Conservation (phyloP, 1,140 invertebrate species). For the Adoxophyes honmai region DNA sequence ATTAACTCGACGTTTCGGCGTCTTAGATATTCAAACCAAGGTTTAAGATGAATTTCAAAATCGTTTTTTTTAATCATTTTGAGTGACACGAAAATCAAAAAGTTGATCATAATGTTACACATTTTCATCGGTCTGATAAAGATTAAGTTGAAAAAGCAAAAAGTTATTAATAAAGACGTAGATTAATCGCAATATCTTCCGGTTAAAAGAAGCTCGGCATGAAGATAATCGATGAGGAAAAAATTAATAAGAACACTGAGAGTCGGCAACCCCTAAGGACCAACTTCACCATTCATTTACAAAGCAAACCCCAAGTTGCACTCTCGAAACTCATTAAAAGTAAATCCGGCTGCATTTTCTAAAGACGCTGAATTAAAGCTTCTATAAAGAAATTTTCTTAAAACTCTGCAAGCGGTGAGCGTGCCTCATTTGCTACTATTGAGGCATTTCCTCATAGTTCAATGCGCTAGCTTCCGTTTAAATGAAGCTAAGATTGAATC, state of each 20-base stretch:
- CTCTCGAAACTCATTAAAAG: conserved; percentile 73
- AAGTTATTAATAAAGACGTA: not conserved
- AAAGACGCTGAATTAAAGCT: conserved; percentile 70
- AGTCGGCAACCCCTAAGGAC: conserved; percentile 34
- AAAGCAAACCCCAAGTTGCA: conserved; percentile 68
- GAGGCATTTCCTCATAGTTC: conserved; percentile 55
- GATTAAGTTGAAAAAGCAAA: too few relatives aligned
- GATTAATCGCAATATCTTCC: not conserved
- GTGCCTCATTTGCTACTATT: conserved; percentile 72
- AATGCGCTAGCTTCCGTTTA: conserved; percentile 48
- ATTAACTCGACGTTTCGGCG: too few relatives aligned
- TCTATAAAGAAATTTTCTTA: conserved; percentile 71
- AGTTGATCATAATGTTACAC: too few relatives aligned
- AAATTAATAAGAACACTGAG: conserved; percentile 1
- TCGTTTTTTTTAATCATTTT: too few relatives aligned
- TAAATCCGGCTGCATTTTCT: conserved; percentile 71
- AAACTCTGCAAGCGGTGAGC: conserved; percentile 54
- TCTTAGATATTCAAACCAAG: too few relatives aligned
- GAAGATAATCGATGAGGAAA: not conserved
- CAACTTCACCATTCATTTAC: conserved; percentile 61
- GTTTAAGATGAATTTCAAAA: too few relatives aligned
- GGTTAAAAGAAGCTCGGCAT: not conserved
- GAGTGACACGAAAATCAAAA: too few relatives aligned
- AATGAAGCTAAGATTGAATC: conserved; percentile 45
- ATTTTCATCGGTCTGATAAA: too few relatives aligned